Conservation (phyloP, 2,888 invertebrate genomes). For the Drosophila nr. perissopoda region DNA sequence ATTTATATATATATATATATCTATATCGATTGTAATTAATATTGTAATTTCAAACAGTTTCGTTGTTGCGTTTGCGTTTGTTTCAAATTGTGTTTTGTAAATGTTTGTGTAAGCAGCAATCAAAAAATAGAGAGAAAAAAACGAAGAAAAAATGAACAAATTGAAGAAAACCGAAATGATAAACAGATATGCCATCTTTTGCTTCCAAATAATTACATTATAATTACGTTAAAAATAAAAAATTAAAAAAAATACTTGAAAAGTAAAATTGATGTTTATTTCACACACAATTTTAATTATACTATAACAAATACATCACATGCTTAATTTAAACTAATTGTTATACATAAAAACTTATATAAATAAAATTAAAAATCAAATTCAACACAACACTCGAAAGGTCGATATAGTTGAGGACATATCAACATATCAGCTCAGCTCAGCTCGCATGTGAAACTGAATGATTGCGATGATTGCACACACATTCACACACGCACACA, state of each 20-base stretch:
- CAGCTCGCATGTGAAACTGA: constrained; percentile 9
- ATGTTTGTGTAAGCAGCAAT: constrained; percentile 28
- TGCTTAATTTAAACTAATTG: constrained; percentile 31
- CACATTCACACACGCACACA: constrained; percentile 9
- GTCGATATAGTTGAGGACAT: constrained; percentile 44
- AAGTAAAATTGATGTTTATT: constrained; percentile 70
- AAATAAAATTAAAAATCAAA: constrained; percentile 5
- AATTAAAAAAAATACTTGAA: constrained; percentile 58
- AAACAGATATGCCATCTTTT: constrained; percentile 72
- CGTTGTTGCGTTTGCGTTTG: constrained; percentile 43
- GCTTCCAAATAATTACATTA: constrained; percentile 73
- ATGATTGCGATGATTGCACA: constrained; percentile 13
- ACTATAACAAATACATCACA: constrained; percentile 27
- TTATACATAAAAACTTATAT: constrained; percentile 20
- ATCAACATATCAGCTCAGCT: constrained; percentile 52
- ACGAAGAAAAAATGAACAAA: constrained; percentile 23
- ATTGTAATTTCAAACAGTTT: constrained; percentile 47
- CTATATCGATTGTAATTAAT: constrained; percentile 26
- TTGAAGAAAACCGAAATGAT: constrained; percentile 34
- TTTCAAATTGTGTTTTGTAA: constrained; percentile 34
- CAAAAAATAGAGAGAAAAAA: constrained; percentile 27
- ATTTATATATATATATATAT: constrained; percentile 21
- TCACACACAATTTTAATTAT: constrained; percentile 36
- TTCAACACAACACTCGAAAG: constrained; percentile 18
- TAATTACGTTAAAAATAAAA: constrained; percentile 63